phyloP scores from a whole-genome alignment of 2,888 invertebrate species.

The Apomyelois bistriatella region DNA sequence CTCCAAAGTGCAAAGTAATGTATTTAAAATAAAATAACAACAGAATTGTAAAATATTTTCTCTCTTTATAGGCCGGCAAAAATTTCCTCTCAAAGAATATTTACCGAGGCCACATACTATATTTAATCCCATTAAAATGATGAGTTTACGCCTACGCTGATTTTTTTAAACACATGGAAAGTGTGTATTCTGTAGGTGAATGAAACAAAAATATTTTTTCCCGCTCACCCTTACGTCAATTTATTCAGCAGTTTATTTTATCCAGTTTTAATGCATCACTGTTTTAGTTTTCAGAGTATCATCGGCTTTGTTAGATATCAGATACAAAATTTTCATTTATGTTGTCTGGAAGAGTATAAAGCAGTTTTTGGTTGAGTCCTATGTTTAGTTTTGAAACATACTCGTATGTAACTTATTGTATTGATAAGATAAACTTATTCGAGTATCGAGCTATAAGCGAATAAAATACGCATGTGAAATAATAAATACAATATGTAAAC shows the following conservation, averaged over 20 bases:
- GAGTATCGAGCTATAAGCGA: too few species aligned
- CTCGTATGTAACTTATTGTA: too few species aligned
- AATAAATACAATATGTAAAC: too few species aligned
- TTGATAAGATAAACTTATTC: too few species aligned
- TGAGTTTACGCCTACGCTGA: slow-evolving; percentile 19
- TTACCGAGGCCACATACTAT: slow-evolving; percentile 20
- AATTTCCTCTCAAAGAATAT: slow-evolving; percentile 2
- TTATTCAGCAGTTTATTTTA: slow-evolving; percentile 40
- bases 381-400: too few species aligned
- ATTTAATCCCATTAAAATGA: slow-evolving; percentile 31
- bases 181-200: slow-evolving; percentile 22
- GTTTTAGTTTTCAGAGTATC: slow-evolving; percentile 4
- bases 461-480: too few species aligned
- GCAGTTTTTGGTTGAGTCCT: too few species aligned
- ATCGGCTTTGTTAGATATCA: too few species aligned
- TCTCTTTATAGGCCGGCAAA: not conserved
- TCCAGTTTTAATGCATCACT: slow-evolving; percentile 14
- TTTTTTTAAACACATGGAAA: slow-evolving; percentile 28
- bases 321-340: too few species aligned
- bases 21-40: not conserved
- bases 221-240: slow-evolving; percentile 40
- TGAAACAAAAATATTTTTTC: slow-evolving; percentile 17
- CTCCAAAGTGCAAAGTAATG: not conserved
- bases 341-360: too few species aligned
- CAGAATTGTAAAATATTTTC: slow-evolving; percentile 3